Evolutionary conservation across 1,140 invertebrate species (phyloP).

Genomic region (Drosophila littoralis): DNA sequence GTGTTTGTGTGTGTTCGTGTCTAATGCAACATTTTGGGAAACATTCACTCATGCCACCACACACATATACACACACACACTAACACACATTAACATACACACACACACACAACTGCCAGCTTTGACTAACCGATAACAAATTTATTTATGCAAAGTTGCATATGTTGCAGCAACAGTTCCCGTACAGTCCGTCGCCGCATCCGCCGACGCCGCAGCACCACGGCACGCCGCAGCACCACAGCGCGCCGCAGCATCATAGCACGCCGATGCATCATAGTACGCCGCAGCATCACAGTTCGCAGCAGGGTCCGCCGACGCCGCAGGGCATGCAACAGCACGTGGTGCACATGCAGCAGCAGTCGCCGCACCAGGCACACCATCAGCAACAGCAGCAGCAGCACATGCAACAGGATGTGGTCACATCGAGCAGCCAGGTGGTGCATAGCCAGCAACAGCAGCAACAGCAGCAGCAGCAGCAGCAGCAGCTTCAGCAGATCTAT

Average conservation of each 20-base stretch:
- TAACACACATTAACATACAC: slow-evolving; percentile 8
- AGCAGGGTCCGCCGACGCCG: slow-evolving; percentile 76
- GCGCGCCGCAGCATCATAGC: slow-evolving; percentile 42
- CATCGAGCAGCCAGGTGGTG: slow-evolving; percentile 77
- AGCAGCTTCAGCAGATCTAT: slow-evolving; percentile 84
- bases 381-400: slow-evolving; percentile 73
- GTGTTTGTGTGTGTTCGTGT: neutral
- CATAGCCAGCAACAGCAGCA: slow-evolving; percentile 63
- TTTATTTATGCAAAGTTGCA: slow-evolving; percentile 83
- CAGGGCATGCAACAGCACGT: slow-evolving; percentile 83
- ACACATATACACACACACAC: neutral
- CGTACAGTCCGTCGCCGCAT: slow-evolving; percentile 84
- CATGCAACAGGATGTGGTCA: slow-evolving; percentile 81
- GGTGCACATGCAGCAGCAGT: slow-evolving; percentile 76
- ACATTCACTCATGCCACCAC: neutral
- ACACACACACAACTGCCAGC: slow-evolving; percentile 16
- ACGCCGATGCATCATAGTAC: slow-evolving; percentile 1
- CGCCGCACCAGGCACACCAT: slow-evolving; percentile 72
- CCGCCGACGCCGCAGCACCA: slow-evolving; percentile 77
- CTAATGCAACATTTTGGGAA: neutral
- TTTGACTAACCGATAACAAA: slow-evolving; percentile 68
- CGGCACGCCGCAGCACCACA: slow-evolving; percentile 73
- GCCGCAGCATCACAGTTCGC: slow-evolving; percentile 45
- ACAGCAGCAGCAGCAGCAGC: slow-evolving; percentile 71
- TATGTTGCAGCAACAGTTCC: slow-evolving; percentile 84